These are phyloP conservation scores for Fragum fragum DNA, from an alignment of 2,888 invertebrate species.

Conservation along the genomic window DNA sequence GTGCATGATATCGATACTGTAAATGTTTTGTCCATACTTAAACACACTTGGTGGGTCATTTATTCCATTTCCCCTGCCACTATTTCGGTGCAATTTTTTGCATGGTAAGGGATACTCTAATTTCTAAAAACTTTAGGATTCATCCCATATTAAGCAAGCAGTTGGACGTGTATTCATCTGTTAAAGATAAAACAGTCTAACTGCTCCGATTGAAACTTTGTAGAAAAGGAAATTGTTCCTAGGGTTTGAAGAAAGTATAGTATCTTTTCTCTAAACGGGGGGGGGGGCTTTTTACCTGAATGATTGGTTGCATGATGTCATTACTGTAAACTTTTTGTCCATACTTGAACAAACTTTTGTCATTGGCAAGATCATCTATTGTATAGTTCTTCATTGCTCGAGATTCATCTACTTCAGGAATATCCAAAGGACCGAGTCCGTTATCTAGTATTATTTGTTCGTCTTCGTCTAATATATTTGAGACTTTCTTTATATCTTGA, in stretches of 20 bases:
- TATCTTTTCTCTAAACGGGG: background rate
- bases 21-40: too few species aligned
- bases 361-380: conserved; percentile 52
- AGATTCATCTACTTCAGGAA: conserved; percentile 32
- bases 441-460: conserved; percentile 20
- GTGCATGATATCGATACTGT: too few species aligned
- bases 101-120: too few species aligned
- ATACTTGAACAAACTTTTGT: conserved; percentile 49
- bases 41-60: too few species aligned
- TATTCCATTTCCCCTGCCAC: too few species aligned
- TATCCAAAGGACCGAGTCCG: conserved; percentile 11
- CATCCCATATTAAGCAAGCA: too few species aligned
- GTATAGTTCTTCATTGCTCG: conserved; percentile 44
- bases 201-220: too few species aligned
- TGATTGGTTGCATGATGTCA: conserved; percentile 34
- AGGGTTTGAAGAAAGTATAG: background rate
- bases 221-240: too few species aligned
- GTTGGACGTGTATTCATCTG: too few species aligned
- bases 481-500: background rate
- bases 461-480: conserved; percentile 5
- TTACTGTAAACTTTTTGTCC: conserved; percentile 65
- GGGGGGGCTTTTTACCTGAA: conserved; percentile 34
- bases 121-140: too few species aligned
- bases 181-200: too few species aligned
- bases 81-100: too few species aligned